Conservation (phyloP, 2,888 invertebrate genomes). For the Epistrophe eligans region DNA sequence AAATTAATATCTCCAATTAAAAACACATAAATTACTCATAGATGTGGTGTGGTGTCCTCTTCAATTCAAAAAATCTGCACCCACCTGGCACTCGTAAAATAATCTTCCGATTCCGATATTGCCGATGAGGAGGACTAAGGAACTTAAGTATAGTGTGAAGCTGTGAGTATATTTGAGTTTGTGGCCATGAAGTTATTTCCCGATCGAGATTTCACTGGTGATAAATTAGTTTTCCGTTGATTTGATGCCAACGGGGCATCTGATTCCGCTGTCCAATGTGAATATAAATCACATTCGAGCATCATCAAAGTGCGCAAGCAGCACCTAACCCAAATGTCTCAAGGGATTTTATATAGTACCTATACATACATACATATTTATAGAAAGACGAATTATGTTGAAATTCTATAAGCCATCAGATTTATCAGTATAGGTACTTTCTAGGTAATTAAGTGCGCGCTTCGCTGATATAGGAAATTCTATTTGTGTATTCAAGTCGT, state of each 20-base stretch:
- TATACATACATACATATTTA: background rate
- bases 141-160: background rate
- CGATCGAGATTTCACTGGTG: slow-evolving; percentile 54
- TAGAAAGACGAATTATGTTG: slow-evolving; percentile 35
- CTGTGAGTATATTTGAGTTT: background rate
- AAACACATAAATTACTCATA: slow-evolving; percentile 64
- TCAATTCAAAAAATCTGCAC: slow-evolving; percentile 10
- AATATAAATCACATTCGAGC: slow-evolving; percentile 69
- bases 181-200: slow-evolving; percentile 52
- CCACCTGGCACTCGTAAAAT: slow-evolving; percentile 71
- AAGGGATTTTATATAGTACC: slow-evolving; percentile 5
- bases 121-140: background rate
- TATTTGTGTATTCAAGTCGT: slow-evolving; percentile 33
- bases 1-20: slow-evolving; percentile 69
- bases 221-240: slow-evolving; percentile 73
- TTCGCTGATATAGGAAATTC: slow-evolving; percentile 48
- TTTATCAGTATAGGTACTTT: slow-evolving; percentile 50
- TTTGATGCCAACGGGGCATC: slow-evolving; percentile 74
- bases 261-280: slow-evolving; percentile 56
- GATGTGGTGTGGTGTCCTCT: slow-evolving; percentile 49
- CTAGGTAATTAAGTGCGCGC: slow-evolving; percentile 63
- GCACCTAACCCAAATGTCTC: slow-evolving; percentile 40
- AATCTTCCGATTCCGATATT: slow-evolving; percentile 30
- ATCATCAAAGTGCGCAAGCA: slow-evolving; percentile 62
- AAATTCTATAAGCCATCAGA: slow-evolving; percentile 39